Evolutionary conservation across 2,888 invertebrate genomes (phyloP).

Genomic region (Phyllotreta cruciferae): DNA sequence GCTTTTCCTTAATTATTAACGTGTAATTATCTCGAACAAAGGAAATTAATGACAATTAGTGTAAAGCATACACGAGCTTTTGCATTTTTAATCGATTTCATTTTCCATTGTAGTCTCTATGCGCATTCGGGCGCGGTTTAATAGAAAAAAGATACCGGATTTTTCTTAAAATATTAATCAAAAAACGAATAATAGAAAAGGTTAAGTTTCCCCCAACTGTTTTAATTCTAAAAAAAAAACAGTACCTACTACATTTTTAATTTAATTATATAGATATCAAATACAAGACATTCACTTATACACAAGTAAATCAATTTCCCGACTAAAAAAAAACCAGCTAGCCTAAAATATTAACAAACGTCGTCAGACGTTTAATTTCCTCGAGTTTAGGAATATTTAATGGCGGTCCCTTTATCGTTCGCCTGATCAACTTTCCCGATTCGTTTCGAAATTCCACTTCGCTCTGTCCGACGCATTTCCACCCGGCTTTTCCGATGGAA

Average conservation of each 20-base stretch:
- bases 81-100: constrained; percentile 34
- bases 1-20: constrained; percentile 16
- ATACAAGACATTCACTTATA: not conserved
- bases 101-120: constrained; percentile 30
- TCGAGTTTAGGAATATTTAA: constrained; percentile 19
- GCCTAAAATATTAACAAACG: constrained; percentile 33
- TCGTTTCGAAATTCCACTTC: constrained; percentile 8
- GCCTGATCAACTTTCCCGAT: constrained; percentile 4
- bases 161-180: no score
- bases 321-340: not conserved
- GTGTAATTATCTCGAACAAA: constrained; percentile 26
- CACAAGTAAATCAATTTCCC: no score
- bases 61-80: constrained; percentile 29
- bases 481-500: constrained; percentile 5
- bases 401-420: not conserved
- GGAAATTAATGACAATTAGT: constrained; percentile 24
- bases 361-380: constrained; percentile 39
- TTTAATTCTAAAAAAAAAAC: no score
- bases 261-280: not conserved
- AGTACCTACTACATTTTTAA: no score
- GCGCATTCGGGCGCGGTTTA: constrained; percentile 16
- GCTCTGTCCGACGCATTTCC: constrained; percentile 11
- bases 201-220: no score
- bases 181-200: no score
- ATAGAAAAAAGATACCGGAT: constrained; percentile 4